Base-by-base conservation (phyloP, 1,140 invertebrate species). In the Drosophila kanapiae region DNA sequence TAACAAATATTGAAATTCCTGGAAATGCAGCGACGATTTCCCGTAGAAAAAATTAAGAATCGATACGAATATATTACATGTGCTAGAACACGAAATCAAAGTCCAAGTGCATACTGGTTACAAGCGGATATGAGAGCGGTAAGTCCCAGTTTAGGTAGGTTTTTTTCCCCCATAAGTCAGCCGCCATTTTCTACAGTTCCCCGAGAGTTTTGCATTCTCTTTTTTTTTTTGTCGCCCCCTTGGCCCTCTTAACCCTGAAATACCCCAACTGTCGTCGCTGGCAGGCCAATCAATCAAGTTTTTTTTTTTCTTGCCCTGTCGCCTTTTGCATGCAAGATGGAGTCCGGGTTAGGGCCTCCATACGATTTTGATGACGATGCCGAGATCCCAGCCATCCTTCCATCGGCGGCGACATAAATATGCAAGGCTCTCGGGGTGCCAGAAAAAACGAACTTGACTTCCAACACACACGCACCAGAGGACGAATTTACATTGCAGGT, bases 201-300 rank as follows among this genome's bases (percentile, higher is more conserved):
- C 33, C 40, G 64, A 70, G 48, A 70, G 53, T 70, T 67, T 70
- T 70, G 67, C 67, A 70, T 70, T 70, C 67, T 45, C 48, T 51
- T 27, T 16, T 58, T 47, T 59, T 49, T 33, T 42, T 35, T 27
- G 35, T 56, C 18, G 18, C 53, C 33, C 4, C 9, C 33, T 10
- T 35, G 33, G 7, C 43, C n/a, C 16, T 37, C 23, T 42, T n/a
- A 35, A 42, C 40, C 16, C 23, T 11, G 9, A 14, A 16, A 23
- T 10, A 3, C 65, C n/a, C 43, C 43, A 59, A 51, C 45, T 42
- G 27, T 43, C 31, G 53, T 45, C 43, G 9, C 45, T 72, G 53
- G 69, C 67, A 72, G 69, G 69, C 69, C 70, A 74, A 74, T 74
- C 70, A 74, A 74, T 74, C 70, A 74, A 74, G 70, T 74, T 74